These are phyloP conservation scores for Cassiopea xamachana DNA, from an alignment of 30 jellyfish, hydroid and myxozoan species.

Conservation along the genomic window DNA sequence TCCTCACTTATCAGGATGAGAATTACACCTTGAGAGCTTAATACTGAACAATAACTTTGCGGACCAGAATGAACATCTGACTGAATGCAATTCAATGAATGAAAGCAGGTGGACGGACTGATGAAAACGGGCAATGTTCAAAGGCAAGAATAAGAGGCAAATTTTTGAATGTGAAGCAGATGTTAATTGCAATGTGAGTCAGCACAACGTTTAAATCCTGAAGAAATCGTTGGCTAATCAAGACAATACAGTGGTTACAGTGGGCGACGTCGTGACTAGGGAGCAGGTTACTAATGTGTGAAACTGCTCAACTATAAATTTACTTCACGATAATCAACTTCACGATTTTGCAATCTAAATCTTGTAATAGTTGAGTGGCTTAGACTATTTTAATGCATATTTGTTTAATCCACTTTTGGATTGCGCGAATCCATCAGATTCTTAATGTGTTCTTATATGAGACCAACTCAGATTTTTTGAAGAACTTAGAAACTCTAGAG, in stretches of 20 bases:
- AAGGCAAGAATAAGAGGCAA: background rate
- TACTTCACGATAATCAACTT: no score
- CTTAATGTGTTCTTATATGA: no score
- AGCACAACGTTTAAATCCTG: background rate
- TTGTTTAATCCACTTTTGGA: no score
- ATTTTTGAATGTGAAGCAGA: background rate
- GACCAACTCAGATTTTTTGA: no score
- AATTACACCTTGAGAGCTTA: background rate
- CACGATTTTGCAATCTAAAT: no score
- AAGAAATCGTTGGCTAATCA: background rate
- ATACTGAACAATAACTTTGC: background rate
- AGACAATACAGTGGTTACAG: background rate
- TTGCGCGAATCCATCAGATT: no score
- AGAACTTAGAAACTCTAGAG: no score
- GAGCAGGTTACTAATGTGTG: no score
- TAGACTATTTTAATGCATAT: no score
- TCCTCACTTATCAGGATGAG: background rate
- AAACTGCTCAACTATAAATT: no score
- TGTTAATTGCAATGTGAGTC: constrained; percentile 8
- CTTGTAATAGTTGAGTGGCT: no score
- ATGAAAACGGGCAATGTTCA: background rate
- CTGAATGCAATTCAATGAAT: background rate
- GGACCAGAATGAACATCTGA: constrained; percentile 4
- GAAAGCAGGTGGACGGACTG: background rate
- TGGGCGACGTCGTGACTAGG: background rate